These are phyloP conservation scores for Lethocerus indicus DNA, from an alignment of 1,140 invertebrate species.

Conservation along the genomic window DNA sequence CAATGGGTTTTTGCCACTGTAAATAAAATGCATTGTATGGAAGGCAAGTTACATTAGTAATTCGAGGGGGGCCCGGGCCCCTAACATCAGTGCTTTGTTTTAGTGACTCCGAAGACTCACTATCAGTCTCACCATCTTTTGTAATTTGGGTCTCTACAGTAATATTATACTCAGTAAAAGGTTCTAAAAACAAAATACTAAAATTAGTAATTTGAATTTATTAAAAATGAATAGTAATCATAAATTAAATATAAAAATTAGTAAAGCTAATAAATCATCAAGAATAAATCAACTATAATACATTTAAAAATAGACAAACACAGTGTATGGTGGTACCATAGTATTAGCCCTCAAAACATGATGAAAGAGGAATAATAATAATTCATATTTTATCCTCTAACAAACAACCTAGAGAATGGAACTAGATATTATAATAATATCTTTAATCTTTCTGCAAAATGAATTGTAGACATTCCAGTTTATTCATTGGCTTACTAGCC, in stretches of 20 bases:
- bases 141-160: slow-evolving; percentile 64
- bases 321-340: background rate
- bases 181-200: slow-evolving; percentile 35
- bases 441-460: too few relatives aligned
- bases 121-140: slow-evolving; percentile 37
- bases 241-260: background rate
- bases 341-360: background rate
- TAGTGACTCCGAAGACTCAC: slow-evolving; percentile 50
- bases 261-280: background rate
- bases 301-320: background rate
- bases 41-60: slow-evolving; percentile 69
- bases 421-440: too few relatives aligned
- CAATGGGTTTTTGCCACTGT: slow-evolving; percentile 58
- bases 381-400: background rate
- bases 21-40: slow-evolving; percentile 52
- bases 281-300: background rate
- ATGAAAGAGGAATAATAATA: background rate
- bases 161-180: slow-evolving; percentile 68
- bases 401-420: too few relatives aligned
- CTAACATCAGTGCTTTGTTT: slow-evolving; percentile 60
- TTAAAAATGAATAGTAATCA: background rate
- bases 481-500: too few relatives aligned
- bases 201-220: slow-evolving; percentile 11
- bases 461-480: too few relatives aligned
- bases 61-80: slow-evolving; percentile 57